These are phyloP conservation scores for Bombus impatiens DNA, from an alignment of 1,140 invertebrate genomes.

Conservation along the genomic window DNA sequence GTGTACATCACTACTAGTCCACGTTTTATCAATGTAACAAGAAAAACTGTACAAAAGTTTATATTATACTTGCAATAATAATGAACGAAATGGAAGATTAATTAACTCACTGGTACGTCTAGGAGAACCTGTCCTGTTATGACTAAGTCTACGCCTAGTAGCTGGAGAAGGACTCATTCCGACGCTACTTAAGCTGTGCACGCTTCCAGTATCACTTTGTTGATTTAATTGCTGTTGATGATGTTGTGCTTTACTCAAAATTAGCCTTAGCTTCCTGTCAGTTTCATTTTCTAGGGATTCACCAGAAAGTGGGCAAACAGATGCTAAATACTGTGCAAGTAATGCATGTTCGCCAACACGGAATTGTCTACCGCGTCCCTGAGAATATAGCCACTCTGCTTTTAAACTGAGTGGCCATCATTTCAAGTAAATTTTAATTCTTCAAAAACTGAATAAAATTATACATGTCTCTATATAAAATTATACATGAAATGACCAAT, in stretches of 20 bases:
- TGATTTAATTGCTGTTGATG: constrained; percentile 92
- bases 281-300: constrained; percentile 91
- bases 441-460: constrained; percentile 15
- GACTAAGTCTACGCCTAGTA: constrained; percentile 76
- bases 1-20: constrained; percentile 64
- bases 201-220: constrained; percentile 82
- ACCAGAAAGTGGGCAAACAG: constrained; percentile 89
- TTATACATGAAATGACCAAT: constrained; percentile 24
- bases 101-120: constrained; percentile 84
- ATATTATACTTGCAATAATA: constrained; percentile 25
- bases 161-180: constrained; percentile 79
- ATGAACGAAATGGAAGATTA: constrained; percentile 24
- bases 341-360: constrained; percentile 91
- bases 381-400: constrained; percentile 97
- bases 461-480: background rate
- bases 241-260: constrained; percentile 94
- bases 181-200: constrained; percentile 80
- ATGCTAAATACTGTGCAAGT: constrained; percentile 91
- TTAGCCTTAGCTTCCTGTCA: constrained; percentile 92
- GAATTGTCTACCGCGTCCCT: constrained; percentile 94
- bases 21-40: constrained; percentile 45
- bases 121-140: constrained; percentile 83
- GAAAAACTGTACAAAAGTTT: background rate
- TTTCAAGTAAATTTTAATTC: constrained; percentile 55
- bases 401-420: constrained; percentile 86